Percentiles rank a stretch among this genome's conserved stretches.
Evolutionary conservation across 2,113 vertebrate species (phyloP).

Genomic region (Columba livia): DNA sequence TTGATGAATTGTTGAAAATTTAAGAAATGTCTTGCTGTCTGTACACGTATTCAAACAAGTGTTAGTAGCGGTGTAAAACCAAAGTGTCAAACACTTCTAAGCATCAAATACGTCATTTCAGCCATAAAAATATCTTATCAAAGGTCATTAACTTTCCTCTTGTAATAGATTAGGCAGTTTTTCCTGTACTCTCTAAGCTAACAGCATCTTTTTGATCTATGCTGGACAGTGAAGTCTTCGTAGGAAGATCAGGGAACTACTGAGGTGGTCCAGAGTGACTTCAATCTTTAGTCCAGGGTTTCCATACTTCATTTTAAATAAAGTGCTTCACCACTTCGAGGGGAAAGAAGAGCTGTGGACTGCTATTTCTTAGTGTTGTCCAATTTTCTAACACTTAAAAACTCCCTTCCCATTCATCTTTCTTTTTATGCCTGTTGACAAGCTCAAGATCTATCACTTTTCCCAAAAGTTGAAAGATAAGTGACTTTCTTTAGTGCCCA

Average conservation of each 20-base stretch:
- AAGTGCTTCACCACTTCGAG: slow-evolving; percentile 25
- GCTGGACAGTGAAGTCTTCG: not conserved
- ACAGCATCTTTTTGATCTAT: not conserved
- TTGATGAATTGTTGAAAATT: slow-evolving; percentile 5
- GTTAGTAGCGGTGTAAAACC: slow-evolving; percentile 11
- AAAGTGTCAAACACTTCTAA: slow-evolving; percentile 36
- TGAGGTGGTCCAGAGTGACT: not conserved
- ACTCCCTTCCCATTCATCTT: not conserved
- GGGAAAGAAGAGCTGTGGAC: not conserved
- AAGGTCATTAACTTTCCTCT: slow-evolving; percentile 59
- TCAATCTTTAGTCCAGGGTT: not conserved
- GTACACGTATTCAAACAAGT: not conserved
- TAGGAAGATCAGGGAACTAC: not conserved
- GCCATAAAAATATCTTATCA: slow-evolving; percentile 58
- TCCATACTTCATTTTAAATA: not conserved
- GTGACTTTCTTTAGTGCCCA: not conserved
- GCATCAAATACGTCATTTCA: slow-evolving; percentile 66
- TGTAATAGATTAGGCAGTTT: slow-evolving; percentile 49
- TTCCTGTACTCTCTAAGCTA: not conserved
- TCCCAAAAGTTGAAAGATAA: not conserved
- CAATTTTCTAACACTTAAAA: not conserved
- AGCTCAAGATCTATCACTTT: not conserved
- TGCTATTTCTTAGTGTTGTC: not conserved
- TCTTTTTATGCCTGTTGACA: not conserved
- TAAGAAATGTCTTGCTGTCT: not conserved